phyloP scores from a whole-genome alignment of 1,140 invertebrate genomes.

The Phthorimaea operculella region DNA sequence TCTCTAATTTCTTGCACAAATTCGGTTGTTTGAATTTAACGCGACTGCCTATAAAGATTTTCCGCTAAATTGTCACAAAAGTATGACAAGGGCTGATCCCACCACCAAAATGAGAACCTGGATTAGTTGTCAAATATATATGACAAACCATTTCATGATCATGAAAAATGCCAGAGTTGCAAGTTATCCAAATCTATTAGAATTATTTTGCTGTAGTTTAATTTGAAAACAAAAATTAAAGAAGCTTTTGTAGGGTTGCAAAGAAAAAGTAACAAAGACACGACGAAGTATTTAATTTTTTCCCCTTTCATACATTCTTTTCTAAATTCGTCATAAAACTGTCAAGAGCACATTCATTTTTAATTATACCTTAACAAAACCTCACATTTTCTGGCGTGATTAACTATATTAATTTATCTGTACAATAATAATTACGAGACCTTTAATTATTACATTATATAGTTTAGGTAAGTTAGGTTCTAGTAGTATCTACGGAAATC shows the following conservation, averaged over 20 bases:
- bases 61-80: too few species aligned
- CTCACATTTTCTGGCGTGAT: constrained; percentile 56
- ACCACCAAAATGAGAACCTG: too few species aligned
- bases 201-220: too few species aligned
- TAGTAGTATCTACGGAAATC: constrained; percentile 43
- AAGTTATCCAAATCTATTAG: too few species aligned
- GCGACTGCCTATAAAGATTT: too few species aligned
- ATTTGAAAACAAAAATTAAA: constrained; percentile 8
- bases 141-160: too few species aligned
- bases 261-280: constrained; percentile 55
- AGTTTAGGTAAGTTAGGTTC: constrained; percentile 47
- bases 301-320: constrained; percentile 63
- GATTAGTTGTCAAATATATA: too few species aligned
- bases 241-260: constrained; percentile 21
- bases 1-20: too few species aligned
- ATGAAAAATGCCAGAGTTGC: too few species aligned
- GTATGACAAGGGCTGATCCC: too few species aligned
- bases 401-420: constrained; percentile 65
- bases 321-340: constrained; percentile 67
- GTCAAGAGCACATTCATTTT: constrained; percentile 65
- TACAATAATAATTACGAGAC: constrained; percentile 64
- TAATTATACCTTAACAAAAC: constrained; percentile 63
- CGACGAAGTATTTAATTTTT: constrained; percentile 67
- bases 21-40: too few species aligned
- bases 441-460: constrained; percentile 59